Evolutionary conservation across 1,140 invertebrate genomes (phyloP), one percentile per base, ranked within the genome.

Genomic region (Cylas formicarius): DNA sequence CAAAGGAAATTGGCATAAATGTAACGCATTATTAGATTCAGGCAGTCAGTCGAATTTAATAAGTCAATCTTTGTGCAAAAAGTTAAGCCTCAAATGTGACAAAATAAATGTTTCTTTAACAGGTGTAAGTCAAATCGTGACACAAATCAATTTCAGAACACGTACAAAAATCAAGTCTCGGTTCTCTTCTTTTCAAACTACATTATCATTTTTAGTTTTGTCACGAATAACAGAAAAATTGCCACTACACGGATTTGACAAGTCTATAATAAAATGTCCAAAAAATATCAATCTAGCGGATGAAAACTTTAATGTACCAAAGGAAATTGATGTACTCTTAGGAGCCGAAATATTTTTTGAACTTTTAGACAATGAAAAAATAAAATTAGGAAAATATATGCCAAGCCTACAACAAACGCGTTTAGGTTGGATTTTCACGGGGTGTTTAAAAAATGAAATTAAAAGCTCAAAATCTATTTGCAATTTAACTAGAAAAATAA

Each of bases 321-420:
- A 42, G 22, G 33, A 42, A 7, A 55, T 62, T 26, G 52, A 66
- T 35, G 24, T 63, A 11, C 18, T 66, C 7, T 33, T 63, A 1
- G 58, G 53, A 1, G 56, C 57, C 7, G 55, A 55, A 20, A 13
- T 54, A 19, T 64, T 62, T 49, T 64, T 54, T 48, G 37, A 59
- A 10, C 28, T 65, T 21, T 28, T 65, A 47, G 49, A 44, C 22
- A 37, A 27, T 8, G 55, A 55, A 18, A 34, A 55, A 45, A 50
- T 54, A 20, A 55, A 51, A 28, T 36, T 54, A 23, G 54, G 47
- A 19, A 27, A 16, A 4, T 40, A 44, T 17, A 28, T 53, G 10
- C 55, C 52, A 2, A 50, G 27, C 24, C 27, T 64, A 8, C 59
- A 61, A 41, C 34, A 63, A 52, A 61, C 56, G n/a, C 33, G 52